These are phyloP conservation scores for Fulmarus glacialis DNA, from an alignment of 2,113 vertebrate genomes.

Conservation along the genomic window DNA sequence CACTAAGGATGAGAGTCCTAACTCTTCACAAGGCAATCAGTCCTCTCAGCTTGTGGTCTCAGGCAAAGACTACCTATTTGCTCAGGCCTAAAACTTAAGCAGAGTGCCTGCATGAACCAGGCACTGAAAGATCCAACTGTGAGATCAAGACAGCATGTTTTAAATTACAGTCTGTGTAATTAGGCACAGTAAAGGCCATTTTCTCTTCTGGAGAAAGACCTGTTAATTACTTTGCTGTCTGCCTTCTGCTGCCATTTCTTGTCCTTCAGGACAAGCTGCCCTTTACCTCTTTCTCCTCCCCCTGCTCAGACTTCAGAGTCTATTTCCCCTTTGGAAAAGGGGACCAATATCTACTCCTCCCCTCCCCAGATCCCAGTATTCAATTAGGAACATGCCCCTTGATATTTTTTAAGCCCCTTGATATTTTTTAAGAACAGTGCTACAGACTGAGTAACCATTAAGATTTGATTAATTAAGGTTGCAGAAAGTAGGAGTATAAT, in stretches of 20 bases:
- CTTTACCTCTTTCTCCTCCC: not conserved
- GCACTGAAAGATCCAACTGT: not conserved
- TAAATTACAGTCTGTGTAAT: not conserved
- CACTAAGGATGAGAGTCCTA: not conserved
- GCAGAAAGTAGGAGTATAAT: not conserved
- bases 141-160: not conserved
- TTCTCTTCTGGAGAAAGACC: not conserved
- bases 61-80: not conserved
- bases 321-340: not conserved
- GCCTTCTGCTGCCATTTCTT: not conserved
- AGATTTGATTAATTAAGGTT: constrained; percentile 48
- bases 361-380: not conserved
- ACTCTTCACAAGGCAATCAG: not conserved
- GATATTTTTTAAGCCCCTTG: not conserved
- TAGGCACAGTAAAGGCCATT: not conserved
- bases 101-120: not conserved
- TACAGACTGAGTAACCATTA: not conserved
- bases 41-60: not conserved
- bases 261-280: not conserved
- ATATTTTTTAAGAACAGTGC: not conserved
- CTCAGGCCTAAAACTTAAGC: not conserved
- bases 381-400: not conserved
- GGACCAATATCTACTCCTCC: not conserved
- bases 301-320: not conserved
- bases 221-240: constrained; percentile 25